Conservation (phyloP, 2,797 vertebrate species). For the Phaenicophaeus curvirostris region DNA sequence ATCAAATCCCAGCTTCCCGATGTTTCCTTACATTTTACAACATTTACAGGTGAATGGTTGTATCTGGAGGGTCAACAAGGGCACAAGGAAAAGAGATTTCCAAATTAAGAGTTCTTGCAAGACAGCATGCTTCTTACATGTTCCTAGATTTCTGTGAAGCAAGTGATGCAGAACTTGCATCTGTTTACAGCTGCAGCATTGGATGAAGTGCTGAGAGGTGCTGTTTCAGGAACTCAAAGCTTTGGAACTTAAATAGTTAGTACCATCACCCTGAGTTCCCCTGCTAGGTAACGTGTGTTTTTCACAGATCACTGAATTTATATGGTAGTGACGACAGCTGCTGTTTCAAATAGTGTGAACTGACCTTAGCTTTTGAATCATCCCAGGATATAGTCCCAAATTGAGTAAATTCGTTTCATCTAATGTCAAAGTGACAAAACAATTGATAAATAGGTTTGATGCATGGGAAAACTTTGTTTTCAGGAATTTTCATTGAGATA, state of each 20-base stretch:
- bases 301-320: not conserved
- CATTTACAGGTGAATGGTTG: no score
- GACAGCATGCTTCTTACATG: not conserved
- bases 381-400: not conserved
- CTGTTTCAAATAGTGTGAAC: not conserved
- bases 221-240: not conserved
- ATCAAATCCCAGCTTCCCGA: not conserved
- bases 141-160: not conserved
- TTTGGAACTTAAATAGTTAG: not conserved
- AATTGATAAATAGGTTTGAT: not conserved
- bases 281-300: not conserved
- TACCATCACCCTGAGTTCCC: not conserved
- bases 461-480: not conserved
- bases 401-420: not conserved
- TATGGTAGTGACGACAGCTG: not conserved
- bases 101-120: not conserved
- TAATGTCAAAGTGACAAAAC: not conserved
- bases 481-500: not conserved
- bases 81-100: not conserved
- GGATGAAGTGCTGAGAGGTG: not conserved
- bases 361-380: not conserved
- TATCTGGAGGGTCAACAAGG: not conserved
- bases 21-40: not conserved
- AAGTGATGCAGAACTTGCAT: not conserved
- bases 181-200: not conserved